These are phyloP conservation scores for Ctenicera cuprea DNA, from an alignment of 2,888 invertebrate genomes.

Conservation along the genomic window DNA sequence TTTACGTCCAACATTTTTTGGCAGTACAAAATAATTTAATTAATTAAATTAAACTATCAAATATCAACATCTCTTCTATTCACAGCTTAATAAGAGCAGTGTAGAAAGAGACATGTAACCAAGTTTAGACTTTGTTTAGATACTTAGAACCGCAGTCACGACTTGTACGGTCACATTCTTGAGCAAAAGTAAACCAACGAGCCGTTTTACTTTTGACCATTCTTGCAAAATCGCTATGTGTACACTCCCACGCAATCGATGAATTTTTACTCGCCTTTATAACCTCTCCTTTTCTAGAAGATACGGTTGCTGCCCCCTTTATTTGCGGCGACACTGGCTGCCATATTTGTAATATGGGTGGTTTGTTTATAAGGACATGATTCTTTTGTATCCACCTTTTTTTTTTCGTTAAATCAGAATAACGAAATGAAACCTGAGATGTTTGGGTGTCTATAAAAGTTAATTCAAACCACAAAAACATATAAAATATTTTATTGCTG, in stretches of 20 bases:
- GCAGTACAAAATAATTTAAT: too few relatives aligned
- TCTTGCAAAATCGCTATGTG: slow-evolving; percentile 26
- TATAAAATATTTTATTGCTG: too few relatives aligned
- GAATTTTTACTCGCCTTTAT: not conserved
- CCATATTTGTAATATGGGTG: slow-evolving; percentile 11
- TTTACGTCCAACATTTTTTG: too few relatives aligned
- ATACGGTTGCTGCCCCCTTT: slow-evolving; percentile 7
- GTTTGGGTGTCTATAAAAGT: too few relatives aligned
- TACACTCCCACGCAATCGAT: slow-evolving; percentile 20
- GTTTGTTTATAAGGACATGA: slow-evolving; percentile 1
- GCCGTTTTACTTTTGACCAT: slow-evolving; percentile 35
- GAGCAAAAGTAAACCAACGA: slow-evolving; percentile 23
- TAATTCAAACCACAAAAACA: too few relatives aligned
- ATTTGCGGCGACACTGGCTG: not conserved
- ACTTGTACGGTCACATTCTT: slow-evolving; percentile 34
- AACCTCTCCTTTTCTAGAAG: slow-evolving; percentile 25
- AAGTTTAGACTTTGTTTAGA: slow-evolving; percentile 25
- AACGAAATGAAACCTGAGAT: too few relatives aligned
- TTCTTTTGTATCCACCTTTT: not conserved
- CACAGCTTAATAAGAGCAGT: not conserved
- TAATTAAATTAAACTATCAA: too few relatives aligned
- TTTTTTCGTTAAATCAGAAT: too few relatives aligned
- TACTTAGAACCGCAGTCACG: slow-evolving; percentile 20
- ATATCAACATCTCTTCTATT: too few relatives aligned
- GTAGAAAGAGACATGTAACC: slow-evolving; percentile 6